Evolutionary conservation across 64 coral and sea anemone genomes (phyloP), one percentile per base, ranked within the genome.

Genomic region (Actinia equina): DNA sequence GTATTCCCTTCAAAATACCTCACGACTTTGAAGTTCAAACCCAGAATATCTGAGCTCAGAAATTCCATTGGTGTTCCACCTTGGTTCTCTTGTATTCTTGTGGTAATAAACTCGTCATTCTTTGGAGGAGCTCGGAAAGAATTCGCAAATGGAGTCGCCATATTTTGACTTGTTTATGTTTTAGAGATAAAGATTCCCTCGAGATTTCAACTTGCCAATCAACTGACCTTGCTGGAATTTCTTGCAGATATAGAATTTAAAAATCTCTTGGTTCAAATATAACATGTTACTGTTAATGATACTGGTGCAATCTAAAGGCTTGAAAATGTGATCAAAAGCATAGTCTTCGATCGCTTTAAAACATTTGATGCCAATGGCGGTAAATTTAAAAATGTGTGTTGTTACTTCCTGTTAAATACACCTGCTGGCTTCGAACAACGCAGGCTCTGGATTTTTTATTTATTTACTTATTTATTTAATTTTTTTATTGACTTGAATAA

Each of bases 1-100:
- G 58, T 23, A 69, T 86, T 79, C 30, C 84, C 84, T 44, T 91
- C 85, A 81, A 87, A 91, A 43, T 91, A 91, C 17, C 59, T 91
- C 44, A 91, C 78, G 27, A 91, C 77, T 4, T 70, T 60, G 9
- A 77, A 70, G 4, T 82, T 82, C 56, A 86, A 52, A 12, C 77
- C 49, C 10, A 91, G 78, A 41, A 81, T 81, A 19, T 52, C 78
- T 9, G 78, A 49, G 78, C 22, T 49, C 19, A 44, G 43, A 43
- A 81, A 81, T 81, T 81, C 78, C 43, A 81, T 14, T 3, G 17
- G 19, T 79, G 17, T 52, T 81, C 52, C 43, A 37, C 44, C 43
- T 81, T 81, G 43, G 78, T 81, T 81, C 8, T 19, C 78, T 49
- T 16, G 78, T 81, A 45, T 81, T 81, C 52, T 44, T 44, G 43